Percentiles rank a stretch among this genome's conserved stretches.
Conservation (phyloP, 64 coral and sea anemone species). For the Stylophora pistillata region DNA sequence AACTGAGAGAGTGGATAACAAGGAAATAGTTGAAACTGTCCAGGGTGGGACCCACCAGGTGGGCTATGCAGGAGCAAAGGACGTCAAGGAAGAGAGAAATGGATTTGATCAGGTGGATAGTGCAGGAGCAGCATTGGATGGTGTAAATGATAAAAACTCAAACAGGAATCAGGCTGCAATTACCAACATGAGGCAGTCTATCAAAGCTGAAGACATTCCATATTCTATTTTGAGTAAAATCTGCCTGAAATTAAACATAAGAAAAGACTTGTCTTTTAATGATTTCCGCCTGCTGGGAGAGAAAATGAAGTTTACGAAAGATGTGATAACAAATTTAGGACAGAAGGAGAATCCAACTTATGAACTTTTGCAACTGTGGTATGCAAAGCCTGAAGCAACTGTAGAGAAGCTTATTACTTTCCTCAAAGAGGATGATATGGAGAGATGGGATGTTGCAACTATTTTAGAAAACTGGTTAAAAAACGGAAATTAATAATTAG, state of each 20-base stretch:
- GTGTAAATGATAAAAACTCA: background rate
- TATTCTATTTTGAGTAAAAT: background rate
- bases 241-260: background rate
- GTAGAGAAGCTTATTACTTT: background rate
- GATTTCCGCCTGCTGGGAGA: conserved; percentile 39
- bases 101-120: background rate
- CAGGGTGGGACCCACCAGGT: too few species aligned
- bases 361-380: conserved; percentile 9
- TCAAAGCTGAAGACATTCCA: background rate
- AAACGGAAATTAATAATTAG: too few species aligned
- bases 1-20: too few species aligned
- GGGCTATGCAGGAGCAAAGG: too few species aligned
- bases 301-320: background rate
- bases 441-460: background rate
- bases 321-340: background rate
- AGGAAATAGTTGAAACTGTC: too few species aligned
- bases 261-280: background rate
- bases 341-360: background rate
- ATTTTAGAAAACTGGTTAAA: conserved; percentile 4
- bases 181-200: too few species aligned
- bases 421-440: background rate
- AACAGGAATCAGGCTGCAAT: background rate
- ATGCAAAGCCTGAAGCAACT: background rate
- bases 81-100: background rate
- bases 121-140: background rate